Evolutionary conservation across 2,888 invertebrate genomes (phyloP).

Genomic region (Craniophora ligustri): DNA sequence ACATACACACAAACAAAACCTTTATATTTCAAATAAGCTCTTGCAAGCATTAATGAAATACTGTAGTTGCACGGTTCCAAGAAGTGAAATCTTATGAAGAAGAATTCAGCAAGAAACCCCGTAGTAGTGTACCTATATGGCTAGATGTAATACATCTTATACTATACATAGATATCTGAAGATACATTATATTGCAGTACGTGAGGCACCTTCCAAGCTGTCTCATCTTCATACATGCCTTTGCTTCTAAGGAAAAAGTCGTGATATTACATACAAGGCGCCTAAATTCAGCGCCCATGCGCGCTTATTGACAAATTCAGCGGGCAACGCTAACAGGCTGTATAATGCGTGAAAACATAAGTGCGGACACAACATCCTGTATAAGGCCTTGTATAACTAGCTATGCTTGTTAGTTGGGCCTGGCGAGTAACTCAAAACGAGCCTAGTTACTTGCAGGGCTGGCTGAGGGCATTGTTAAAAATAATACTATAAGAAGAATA

Average conservation of each 20-base stretch:
- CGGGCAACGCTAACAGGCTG: slow-evolving; percentile 50
- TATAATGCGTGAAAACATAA: slow-evolving; percentile 53
- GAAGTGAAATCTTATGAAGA: too few species aligned
- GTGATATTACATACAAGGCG: slow-evolving; percentile 43
- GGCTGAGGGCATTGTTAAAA: not conserved
- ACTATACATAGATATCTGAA: slow-evolving; percentile 15
- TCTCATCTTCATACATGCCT: slow-evolving; percentile 37
- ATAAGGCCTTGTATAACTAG: slow-evolving; percentile 59
- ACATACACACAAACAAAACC: too few species aligned
- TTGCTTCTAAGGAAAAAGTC: slow-evolving; percentile 49
- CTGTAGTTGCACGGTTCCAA: too few species aligned
- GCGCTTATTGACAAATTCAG: slow-evolving; percentile 54
- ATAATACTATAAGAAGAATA: too few species aligned
- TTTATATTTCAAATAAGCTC: too few species aligned
- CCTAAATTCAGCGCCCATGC: slow-evolving; percentile 49
- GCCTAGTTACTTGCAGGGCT: slow-evolving; percentile 36
- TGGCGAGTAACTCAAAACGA: slow-evolving; percentile 67
- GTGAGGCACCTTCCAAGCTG: slow-evolving; percentile 34
- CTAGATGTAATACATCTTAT: slow-evolving; percentile 15
- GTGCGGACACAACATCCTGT: slow-evolving; percentile 52
- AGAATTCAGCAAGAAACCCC: too few species aligned
- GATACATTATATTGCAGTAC: slow-evolving; percentile 41
- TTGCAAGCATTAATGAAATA: too few species aligned
- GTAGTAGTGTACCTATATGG: too few species aligned
- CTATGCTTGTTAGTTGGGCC: slow-evolving; percentile 64